Evolutionary conservation across 92 coral and sea anemone species (phyloP).

Genomic region (Pocillopora grandis): DNA sequence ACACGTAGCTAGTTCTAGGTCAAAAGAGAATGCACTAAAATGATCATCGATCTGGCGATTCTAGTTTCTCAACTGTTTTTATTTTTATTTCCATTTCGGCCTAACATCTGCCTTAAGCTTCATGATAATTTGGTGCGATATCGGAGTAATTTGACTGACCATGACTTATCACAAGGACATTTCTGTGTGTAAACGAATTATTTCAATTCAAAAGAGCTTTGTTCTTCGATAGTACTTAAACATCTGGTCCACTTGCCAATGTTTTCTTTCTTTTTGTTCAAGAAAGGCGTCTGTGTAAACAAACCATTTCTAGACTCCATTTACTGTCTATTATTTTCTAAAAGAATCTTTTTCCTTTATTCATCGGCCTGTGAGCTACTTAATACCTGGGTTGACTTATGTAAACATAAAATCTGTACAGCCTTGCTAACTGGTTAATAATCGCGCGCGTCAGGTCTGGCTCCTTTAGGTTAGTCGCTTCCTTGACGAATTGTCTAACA

Average conservation of each 20-base stretch:
- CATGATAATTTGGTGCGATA: slow-evolving; percentile 7
- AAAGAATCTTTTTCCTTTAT: slow-evolving; percentile 1
- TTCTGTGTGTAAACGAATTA: background rate
- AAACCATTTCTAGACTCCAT: slow-evolving; percentile 21
- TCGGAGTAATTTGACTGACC: background rate
- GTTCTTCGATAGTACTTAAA: background rate
- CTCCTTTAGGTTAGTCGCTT: background rate
- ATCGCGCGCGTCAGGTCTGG: background rate
- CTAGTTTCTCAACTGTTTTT: background rate
- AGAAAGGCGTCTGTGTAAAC: slow-evolving; percentile 11
- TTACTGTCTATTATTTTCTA: slow-evolving; percentile 17
- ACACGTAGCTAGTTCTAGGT: background rate
- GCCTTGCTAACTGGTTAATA: background rate
- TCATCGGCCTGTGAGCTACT: slow-evolving; percentile 1
- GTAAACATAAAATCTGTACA: background rate
- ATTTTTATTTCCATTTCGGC: background rate
- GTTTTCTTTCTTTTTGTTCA: slow-evolving; percentile 7
- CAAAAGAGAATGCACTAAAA: background rate
- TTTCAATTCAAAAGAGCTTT: background rate
- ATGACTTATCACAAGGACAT: slow-evolving; percentile 1
- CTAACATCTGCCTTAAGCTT: background rate
- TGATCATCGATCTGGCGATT: background rate
- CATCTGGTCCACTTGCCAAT: slow-evolving; percentile 19
- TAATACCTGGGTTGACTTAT: background rate
- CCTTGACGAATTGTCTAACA: background rate